A percentile compares a stretch with the other conserved stretches of the same genome.
phyloP scores from a whole-genome alignment of 2,113 vertebrate genomes.

The Aphyosemion australe region DNA sequence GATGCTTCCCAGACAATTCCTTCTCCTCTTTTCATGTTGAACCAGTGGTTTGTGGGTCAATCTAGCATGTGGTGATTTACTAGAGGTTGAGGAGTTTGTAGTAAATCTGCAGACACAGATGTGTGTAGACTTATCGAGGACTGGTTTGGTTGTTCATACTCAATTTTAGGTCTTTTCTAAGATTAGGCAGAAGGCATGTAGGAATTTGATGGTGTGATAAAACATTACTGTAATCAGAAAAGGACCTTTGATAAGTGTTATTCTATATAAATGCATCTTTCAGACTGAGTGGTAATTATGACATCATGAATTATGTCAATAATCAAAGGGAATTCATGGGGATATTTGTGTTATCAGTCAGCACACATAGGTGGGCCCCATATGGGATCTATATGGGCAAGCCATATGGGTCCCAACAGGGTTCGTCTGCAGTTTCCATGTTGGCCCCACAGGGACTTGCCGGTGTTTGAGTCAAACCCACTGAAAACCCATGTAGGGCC shows the following conservation, averaged over 20 bases:
- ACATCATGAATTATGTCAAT: conserved; percentile 37
- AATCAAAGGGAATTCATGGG: conserved; percentile 34
- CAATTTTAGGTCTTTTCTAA: conserved; percentile 19
- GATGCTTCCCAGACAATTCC: conserved; percentile 38
- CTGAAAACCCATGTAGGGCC: no score
- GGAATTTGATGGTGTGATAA: conserved; percentile 20
- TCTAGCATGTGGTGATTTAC: conserved; percentile 47
- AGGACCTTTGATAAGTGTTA: conserved; percentile 48
- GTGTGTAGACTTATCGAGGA: conserved; percentile 36
- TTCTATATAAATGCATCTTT: conserved; percentile 35
- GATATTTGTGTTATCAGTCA: no score
- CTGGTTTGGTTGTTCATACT: conserved; percentile 38
- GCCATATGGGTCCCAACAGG: no score
- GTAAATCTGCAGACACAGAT: conserved; percentile 38
- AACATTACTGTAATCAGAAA: no score
- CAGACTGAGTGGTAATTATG: conserved; percentile 40
- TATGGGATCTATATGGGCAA: no score
- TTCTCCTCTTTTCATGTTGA: conserved; percentile 28
- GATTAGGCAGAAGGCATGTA: conserved; percentile 44
- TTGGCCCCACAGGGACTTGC: no score
- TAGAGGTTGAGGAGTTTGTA: conserved; percentile 43
- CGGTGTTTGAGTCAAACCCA: no score
- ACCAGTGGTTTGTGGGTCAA: conserved; percentile 49
- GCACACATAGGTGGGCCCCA: no score
- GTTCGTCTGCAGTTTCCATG: no score